These are phyloP conservation scores for Tiaroga cobitis DNA, from an alignment of 2,797 vertebrate species.

Conservation along the genomic window DNA sequence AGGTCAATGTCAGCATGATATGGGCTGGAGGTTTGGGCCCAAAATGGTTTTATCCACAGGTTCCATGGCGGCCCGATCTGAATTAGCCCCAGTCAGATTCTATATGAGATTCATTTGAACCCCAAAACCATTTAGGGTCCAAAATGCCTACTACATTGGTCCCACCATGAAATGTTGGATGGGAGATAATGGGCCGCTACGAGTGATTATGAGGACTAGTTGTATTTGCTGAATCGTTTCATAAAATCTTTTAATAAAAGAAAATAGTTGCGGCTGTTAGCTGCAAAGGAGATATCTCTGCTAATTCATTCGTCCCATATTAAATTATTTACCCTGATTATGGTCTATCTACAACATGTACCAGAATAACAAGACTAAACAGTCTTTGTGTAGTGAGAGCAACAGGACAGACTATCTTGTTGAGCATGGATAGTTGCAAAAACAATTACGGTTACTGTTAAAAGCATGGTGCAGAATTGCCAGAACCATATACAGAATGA, in stretches of 20 bases:
- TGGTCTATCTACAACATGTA: neutral
- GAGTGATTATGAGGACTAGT: neutral
- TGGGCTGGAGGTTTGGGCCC: neutral
- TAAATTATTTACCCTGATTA: neutral
- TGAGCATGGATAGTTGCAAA: neutral
- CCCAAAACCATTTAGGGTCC: neutral
- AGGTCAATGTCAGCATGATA: neutral
- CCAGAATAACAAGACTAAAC: conserved; percentile 9
- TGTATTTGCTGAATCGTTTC: neutral
- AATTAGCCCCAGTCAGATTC: neutral
- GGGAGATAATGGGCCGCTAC: neutral
- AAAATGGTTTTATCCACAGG: neutral
- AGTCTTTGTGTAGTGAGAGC: neutral
- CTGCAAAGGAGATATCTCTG: neutral
- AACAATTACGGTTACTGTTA: neutral
- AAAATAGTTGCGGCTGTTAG: no score
- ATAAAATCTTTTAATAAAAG: no score
- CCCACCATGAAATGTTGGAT: neutral
- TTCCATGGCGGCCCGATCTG: neutral
- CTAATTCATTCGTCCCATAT: neutral
- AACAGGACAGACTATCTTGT: neutral
- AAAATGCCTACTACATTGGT: neutral
- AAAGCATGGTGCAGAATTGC: neutral
- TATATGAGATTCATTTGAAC: neutral
- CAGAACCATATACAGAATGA: neutral